Conservation (phyloP, 1,140 invertebrate genomes). For the Drosophila pachea region DNA sequence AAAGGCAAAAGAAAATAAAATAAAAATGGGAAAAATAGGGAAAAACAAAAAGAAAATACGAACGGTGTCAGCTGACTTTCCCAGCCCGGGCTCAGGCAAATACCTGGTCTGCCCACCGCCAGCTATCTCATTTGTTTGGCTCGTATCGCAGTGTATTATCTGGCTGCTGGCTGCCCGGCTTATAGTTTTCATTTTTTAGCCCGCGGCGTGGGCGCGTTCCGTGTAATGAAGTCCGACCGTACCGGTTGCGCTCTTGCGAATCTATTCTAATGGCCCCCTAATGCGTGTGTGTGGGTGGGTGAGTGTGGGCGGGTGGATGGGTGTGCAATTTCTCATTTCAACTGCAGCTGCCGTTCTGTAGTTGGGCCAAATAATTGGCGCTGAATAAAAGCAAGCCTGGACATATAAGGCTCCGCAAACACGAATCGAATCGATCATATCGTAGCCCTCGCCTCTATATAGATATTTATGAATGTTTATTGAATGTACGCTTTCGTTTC, state of each 20-base stretch:
- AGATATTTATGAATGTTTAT: neutral
- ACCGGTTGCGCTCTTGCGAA: neutral
- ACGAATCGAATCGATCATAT: no score
- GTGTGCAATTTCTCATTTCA: slow-evolving; percentile 42
- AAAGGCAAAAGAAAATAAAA: no score
- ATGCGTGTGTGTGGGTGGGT: slow-evolving; percentile 43
- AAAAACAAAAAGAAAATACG: no score
- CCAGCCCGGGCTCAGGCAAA: neutral
- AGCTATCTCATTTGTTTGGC: slow-evolving; percentile 29
- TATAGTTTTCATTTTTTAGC: slow-evolving; percentile 13
- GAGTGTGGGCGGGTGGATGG: no score
- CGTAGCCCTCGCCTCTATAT: neutral
- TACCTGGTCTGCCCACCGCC: slow-evolving; percentile 31
- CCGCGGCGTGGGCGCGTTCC: slow-evolving; percentile 54
- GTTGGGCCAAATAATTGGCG: slow-evolving; percentile 63
- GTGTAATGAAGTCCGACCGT: slow-evolving; percentile 56
- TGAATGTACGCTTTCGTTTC: neutral
- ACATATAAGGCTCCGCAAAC: no score
- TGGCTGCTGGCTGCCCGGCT: slow-evolving; percentile 1
- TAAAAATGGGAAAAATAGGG: no score
- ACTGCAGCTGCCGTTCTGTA: slow-evolving; percentile 33
- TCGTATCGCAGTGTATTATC: slow-evolving; percentile 52
- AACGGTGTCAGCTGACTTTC: slow-evolving; percentile 29
- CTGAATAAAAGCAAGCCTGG: slow-evolving; percentile 50
- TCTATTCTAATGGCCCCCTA: slow-evolving; percentile 61